Percentiles rank a stretch among this genome's conserved stretches.
phyloP scores from a whole-genome alignment of 2,888 invertebrate species.

The Syritta pipiens region DNA sequence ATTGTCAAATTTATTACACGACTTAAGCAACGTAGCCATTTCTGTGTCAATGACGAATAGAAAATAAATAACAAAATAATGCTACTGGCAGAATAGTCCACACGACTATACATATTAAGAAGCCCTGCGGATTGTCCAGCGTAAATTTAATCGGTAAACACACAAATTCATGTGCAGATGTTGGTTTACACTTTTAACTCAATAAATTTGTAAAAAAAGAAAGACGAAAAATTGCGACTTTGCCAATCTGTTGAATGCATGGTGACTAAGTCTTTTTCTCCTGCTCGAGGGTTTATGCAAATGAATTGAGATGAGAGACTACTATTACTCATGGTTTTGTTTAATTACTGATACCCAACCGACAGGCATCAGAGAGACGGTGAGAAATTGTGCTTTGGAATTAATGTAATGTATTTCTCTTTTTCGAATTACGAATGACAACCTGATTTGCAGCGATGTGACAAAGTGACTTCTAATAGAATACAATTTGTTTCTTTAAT shows the following conservation, averaged over 20 bases:
- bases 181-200: too few relatives aligned
- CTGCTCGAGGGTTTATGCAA: constrained; percentile 31
- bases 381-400: constrained; percentile 40
- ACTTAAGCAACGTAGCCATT: constrained; percentile 58
- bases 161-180: too few relatives aligned
- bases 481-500: too few relatives aligned
- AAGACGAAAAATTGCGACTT: neutral
- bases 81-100: constrained; percentile 4
- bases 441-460: too few relatives aligned
- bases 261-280: constrained; percentile 16
- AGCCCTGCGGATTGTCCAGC: constrained; percentile 10
- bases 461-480: too few relatives aligned
- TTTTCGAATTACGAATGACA: too few relatives aligned
- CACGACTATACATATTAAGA: constrained; percentile 2
- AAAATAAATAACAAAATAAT: constrained; percentile 35
- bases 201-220: too few relatives aligned
- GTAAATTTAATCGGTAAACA: constrained; percentile 19
- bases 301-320: too few relatives aligned
- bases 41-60: constrained; percentile 64
- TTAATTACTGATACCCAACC: too few relatives aligned
- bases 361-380: too few relatives aligned
- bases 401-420: too few relatives aligned
- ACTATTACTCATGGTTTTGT: constrained; percentile 5
- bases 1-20: constrained; percentile 69
- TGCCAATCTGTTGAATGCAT: neutral